Percentiles rank a stretch among this genome's conserved stretches.
These are phyloP conservation scores for Brachionus calyciflorus DNA, from an alignment of 1,140 invertebrate species.

Conservation along the genomic window DNA sequence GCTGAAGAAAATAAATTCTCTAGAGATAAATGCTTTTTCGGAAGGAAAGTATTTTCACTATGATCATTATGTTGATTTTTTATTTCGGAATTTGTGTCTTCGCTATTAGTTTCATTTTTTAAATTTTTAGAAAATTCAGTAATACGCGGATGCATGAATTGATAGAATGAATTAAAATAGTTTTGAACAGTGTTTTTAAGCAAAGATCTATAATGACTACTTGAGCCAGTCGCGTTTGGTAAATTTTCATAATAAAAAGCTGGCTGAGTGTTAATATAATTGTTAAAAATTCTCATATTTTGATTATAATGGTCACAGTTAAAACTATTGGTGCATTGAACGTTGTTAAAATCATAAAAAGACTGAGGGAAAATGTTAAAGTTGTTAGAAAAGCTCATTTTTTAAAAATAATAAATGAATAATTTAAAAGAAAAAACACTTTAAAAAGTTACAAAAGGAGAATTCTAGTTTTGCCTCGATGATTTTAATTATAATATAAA, in stretches of 20 bases:
- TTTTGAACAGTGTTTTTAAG: slow-evolving; percentile 7
- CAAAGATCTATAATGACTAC: neutral
- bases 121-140: neutral
- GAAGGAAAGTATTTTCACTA: neutral
- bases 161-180: neutral
- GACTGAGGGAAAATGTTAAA: no score
- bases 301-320: no score
- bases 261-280: neutral
- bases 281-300: no score
- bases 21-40: neutral
- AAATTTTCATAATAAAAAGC: neutral
- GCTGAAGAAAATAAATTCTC: neutral
- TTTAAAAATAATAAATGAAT: no score
- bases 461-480: no score
- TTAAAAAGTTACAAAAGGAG: no score
- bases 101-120: neutral
- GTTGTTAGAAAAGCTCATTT: no score
- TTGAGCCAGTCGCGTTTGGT: neutral
- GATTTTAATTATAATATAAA: no score
- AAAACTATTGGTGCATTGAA: no score
- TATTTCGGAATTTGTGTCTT: neutral
- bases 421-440: no score
- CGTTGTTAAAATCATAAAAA: no score
- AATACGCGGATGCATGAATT: neutral
- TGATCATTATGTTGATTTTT: neutral